phyloP scores from a whole-genome alignment of 1,140 invertebrate genomes.

The Neodiprion virginianus region DNA sequence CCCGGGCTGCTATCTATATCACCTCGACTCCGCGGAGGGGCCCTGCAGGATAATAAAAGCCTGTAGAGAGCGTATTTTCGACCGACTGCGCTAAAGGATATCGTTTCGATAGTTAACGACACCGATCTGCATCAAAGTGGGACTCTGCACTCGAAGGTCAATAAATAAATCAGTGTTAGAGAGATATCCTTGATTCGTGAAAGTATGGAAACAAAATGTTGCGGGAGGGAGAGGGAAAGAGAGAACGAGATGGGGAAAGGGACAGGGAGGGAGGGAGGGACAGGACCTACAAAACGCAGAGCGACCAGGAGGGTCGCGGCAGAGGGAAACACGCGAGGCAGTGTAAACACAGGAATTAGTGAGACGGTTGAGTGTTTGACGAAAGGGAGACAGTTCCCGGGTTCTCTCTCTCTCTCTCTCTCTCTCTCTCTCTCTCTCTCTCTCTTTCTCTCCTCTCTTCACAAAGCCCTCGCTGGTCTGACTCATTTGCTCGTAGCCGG shows the following conservation, averaged over 20 bases:
- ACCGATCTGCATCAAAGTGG: no score
- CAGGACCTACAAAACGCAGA: not conserved
- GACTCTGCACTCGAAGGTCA: no score
- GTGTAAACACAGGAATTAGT: slow-evolving; percentile 8
- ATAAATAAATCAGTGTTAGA: no score
- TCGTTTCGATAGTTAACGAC: no score
- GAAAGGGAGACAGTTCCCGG: slow-evolving; percentile 6
- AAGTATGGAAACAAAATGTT: no score
- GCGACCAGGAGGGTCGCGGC: not conserved
- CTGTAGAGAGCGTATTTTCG: no score
- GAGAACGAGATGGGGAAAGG: not conserved
- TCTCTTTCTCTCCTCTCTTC: not conserved
- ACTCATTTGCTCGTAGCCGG: not conserved
- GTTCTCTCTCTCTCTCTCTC: slow-evolving; percentile 8
- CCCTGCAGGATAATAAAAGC: no score
- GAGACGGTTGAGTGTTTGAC: slow-evolving; percentile 1
- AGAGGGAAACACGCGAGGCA: not conserved
- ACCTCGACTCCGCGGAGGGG: no score
- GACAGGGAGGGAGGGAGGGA: not conserved
- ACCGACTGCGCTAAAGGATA: no score
- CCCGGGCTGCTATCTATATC: no score
- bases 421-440: not conserved
- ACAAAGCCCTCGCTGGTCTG: not conserved
- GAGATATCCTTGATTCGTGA: no score
- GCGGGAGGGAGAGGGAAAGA: no score